These are phyloP conservation scores for Alca torda DNA, from an alignment of 2,797 vertebrate genomes.

Conservation along the genomic window DNA sequence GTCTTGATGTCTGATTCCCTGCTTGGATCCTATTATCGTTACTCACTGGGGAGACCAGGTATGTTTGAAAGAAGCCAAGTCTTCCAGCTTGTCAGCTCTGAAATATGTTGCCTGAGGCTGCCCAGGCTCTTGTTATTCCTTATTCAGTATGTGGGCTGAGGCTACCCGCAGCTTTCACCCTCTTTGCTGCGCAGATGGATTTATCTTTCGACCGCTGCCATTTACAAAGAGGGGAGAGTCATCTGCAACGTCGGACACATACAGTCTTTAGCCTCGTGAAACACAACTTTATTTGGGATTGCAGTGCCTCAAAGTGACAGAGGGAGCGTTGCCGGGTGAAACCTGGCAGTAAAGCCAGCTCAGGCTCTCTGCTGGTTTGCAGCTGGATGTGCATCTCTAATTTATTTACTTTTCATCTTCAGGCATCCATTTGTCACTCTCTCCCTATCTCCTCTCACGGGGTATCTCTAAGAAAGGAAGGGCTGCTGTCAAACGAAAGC, in stretches of 20 bases:
- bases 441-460: not conserved
- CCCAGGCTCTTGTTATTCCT: constrained; percentile 1
- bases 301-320: not conserved
- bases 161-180: not conserved
- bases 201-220: not conserved
- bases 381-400: not conserved
- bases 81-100: constrained; percentile 39
- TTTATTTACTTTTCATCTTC: not conserved
- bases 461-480: not conserved
- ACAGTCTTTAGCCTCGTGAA: not conserved
- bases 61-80: constrained; percentile 27
- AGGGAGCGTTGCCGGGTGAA: not conserved
- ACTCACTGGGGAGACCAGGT: constrained; percentile 24
- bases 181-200: not conserved
- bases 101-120: constrained; percentile 37
- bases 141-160: not conserved
- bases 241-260: not conserved
- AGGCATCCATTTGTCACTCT: not conserved
- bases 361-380: not conserved
- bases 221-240: not conserved
- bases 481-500: not conserved
- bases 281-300: fast-evolving
- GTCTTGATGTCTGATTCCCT: constrained; percentile 14
- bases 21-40: constrained; percentile 2
- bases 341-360: not conserved